Evolutionary conservation across 2,888 invertebrate species (phyloP), one percentile per base, ranked within the genome.

Genomic region (Hirtodrosophila histrioides): DNA sequence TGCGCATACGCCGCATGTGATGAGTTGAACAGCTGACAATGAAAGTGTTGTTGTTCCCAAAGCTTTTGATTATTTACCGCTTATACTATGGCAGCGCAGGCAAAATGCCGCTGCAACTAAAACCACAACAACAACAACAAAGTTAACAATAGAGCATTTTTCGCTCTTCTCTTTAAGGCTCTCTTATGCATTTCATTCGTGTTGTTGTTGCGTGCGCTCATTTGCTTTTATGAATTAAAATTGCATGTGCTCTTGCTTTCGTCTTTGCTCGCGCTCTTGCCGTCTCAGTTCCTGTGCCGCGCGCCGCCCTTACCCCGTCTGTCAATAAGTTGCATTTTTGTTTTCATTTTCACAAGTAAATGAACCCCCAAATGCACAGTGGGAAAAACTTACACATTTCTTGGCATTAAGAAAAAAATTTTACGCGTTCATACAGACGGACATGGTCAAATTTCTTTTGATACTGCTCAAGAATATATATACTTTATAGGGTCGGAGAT

Each of bases 151-250:
- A 17, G 17, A 17, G 31, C 39, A 41, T 23, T 9, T 33, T 11
- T 1, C 10, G 10, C 3, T 7, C n/a, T 10, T 45, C 46, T 43
- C 61, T 29, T 7, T 11, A 33, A 0, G 37, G 46, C 41, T 46
- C 27, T 50, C 40, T 45, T 4, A 46, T 58, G 48, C 11, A 41
- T 36, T 35, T 40, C 27, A 17, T 35, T 33, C 39, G 35, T 39
- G 17, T 17, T 36, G 31, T 35, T 33, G 39, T 10, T 45, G 40
- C 29, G 9, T 37, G 17, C 39, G 35, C 48, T 37, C 50, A n/a
- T 46, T 37, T 64, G 50, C 41, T 73, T 82, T 82, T 74, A 85
- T 85, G 81, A 85, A 81, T 81, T 82, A 85, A 82, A 75, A 62
- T 36, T 64, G 53, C 60, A 41, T 17, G 8, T 45, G 39, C 44